These are phyloP conservation scores for Papilio polyxenes DNA, from an alignment of 1,140 invertebrate species.

Conservation along the genomic window DNA sequence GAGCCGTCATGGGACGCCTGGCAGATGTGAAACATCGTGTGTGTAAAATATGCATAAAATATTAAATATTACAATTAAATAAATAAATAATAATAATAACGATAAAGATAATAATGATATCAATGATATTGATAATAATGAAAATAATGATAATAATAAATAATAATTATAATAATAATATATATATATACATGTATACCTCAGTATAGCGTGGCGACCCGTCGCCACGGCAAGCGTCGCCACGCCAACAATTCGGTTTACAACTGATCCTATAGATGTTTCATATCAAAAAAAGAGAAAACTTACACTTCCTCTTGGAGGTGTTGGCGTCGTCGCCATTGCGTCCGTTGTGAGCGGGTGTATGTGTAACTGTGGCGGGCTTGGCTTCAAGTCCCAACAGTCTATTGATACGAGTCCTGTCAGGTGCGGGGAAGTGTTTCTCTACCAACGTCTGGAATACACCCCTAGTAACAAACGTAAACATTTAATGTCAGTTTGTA, in stretches of 20 bases:
- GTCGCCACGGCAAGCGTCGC: too few species aligned
- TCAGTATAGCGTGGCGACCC: too few species aligned
- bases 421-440: constrained; percentile 98
- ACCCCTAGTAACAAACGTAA: constrained; percentile 82
- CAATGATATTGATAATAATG: too few species aligned
- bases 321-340: constrained; percentile 70
- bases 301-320: constrained; percentile 70
- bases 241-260: neutral
- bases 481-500: constrained; percentile 8
- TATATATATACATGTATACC: too few species aligned
- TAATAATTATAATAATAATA: too few species aligned
- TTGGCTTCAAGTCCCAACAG: constrained; percentile 87
- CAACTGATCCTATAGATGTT: neutral
- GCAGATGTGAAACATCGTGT: too few species aligned
- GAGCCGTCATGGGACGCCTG: too few species aligned
- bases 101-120: too few species aligned
- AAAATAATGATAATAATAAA: too few species aligned
- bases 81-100: too few species aligned
- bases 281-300: neutral
- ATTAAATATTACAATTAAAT: too few species aligned
- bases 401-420: constrained; percentile 91
- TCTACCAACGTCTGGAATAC: constrained; percentile 97
- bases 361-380: constrained; percentile 81
- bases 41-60: too few species aligned
- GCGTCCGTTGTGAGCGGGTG: constrained; percentile 75